phyloP scores from a whole-genome alignment of 2,113 vertebrate species.

The Cinclus cinclus region DNA sequence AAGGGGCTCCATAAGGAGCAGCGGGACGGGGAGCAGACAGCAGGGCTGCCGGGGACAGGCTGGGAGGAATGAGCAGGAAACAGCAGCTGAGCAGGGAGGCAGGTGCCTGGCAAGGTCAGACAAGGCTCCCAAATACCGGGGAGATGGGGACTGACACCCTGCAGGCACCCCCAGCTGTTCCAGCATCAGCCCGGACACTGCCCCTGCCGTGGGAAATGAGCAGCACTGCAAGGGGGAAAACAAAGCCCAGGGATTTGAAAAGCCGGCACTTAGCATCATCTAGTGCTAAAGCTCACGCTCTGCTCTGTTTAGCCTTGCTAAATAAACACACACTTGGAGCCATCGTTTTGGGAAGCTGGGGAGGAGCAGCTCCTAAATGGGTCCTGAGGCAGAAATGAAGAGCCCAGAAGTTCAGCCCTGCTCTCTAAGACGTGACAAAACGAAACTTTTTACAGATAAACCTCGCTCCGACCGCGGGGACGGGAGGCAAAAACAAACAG shows the following conservation, averaged over 20 bases:
- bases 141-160: neutral
- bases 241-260: neutral
- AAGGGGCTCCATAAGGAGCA: rapidly evolving
- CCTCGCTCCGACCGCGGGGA: rapidly evolving
- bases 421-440: neutral
- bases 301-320: neutral
- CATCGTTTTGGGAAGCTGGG: rapidly evolving
- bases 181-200: rapidly evolving
- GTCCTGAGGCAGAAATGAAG: neutral
- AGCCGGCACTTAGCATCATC: slow-evolving; percentile 13
- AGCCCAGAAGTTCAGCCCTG: neutral
- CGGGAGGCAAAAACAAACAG: rapidly evolving
- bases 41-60: neutral
- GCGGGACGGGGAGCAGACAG: rapidly evolving
- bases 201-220: neutral
- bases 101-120: neutral
- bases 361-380: neutral
- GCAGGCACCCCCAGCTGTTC: rapidly evolving
- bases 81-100: neutral
- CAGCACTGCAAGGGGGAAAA: rapidly evolving
- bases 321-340: neutral
- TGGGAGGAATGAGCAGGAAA: neutral
- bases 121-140: neutral
- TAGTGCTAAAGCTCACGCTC: neutral
- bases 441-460: rapidly evolving